phyloP scores from a whole-genome alignment of 1,140 invertebrate genomes.

The Berghia stephanieae region DNA sequence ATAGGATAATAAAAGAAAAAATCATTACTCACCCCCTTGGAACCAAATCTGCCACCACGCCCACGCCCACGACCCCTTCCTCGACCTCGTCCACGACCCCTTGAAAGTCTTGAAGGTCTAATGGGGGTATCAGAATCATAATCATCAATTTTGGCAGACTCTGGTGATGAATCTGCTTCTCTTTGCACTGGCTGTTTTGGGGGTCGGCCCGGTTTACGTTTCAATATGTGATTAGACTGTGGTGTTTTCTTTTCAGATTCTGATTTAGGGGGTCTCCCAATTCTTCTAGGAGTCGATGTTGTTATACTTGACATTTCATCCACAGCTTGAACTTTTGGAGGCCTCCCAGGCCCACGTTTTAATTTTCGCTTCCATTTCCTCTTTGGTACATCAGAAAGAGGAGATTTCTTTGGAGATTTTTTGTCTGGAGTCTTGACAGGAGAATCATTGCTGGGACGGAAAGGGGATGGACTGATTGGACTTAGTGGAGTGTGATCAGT shows the following conservation, averaged over 20 bases:
- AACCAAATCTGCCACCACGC: neutral
- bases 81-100: neutral
- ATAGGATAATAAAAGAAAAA: too few relatives aligned
- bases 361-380: neutral
- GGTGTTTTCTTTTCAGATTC: conserved; percentile 4
- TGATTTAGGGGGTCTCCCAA: neutral
- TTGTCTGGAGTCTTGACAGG: conserved; percentile 29
- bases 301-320: too few relatives aligned
- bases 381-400: neutral
- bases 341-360: conserved; percentile 11
- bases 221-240: conserved; percentile 26
- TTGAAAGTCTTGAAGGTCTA: too few relatives aligned
- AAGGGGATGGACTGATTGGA: conserved; percentile 29
- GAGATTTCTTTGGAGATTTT: conserved; percentile 8
- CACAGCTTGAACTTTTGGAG: too few relatives aligned
- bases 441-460: conserved; percentile 27
- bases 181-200: conserved; percentile 6
- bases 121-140: too few relatives aligned
- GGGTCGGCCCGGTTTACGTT: conserved; percentile 24
- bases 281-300: too few relatives aligned
- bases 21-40: too few relatives aligned
- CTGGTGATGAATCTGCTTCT: neutral
- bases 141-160: neutral
- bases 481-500: conserved; percentile 11
- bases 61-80: neutral